phyloP scores from a whole-genome alignment of 1,140 invertebrate species.

The Trialeurodes vaporariorum region DNA sequence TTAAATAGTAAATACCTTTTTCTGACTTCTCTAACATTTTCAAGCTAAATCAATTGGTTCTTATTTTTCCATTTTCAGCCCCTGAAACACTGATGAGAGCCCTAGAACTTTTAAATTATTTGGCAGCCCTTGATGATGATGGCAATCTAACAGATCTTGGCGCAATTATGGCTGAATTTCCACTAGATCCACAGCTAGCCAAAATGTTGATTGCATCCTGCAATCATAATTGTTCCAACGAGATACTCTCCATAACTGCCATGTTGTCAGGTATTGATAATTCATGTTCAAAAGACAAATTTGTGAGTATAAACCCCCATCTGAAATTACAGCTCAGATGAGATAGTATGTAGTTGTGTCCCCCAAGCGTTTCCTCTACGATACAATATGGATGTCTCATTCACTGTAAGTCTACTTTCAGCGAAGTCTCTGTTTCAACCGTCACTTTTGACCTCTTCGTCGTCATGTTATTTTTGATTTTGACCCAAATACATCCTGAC shows the following conservation, averaged over 20 bases:
- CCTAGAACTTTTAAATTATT: slow-evolving; percentile 92
- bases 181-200: slow-evolving; percentile 94
- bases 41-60: slow-evolving; percentile 2
- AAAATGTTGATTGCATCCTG: slow-evolving; percentile 97
- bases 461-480: too few relatives aligned
- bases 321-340: too few relatives aligned
- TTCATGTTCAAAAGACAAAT: background rate
- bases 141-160: slow-evolving; percentile 89
- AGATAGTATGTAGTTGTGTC: too few relatives aligned
- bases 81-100: slow-evolving; percentile 99
- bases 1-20: too few relatives aligned
- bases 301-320: too few relatives aligned
- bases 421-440: too few relatives aligned
- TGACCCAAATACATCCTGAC: too few relatives aligned
- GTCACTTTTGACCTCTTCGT: too few relatives aligned
- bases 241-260: slow-evolving; percentile 96
- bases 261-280: slow-evolving; percentile 88
- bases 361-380: slow-evolving; percentile 5
- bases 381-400: too few relatives aligned
- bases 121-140: slow-evolving; percentile 93
- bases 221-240: slow-evolving; percentile 98
- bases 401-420: too few relatives aligned
- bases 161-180: slow-evolving; percentile 99
- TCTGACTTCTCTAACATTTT: too few relatives aligned
- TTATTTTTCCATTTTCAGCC: slow-evolving; percentile 41